Evolutionary conservation across 2,113 vertebrate species (phyloP).

Genomic region (Coptodon bakossiorum): DNA sequence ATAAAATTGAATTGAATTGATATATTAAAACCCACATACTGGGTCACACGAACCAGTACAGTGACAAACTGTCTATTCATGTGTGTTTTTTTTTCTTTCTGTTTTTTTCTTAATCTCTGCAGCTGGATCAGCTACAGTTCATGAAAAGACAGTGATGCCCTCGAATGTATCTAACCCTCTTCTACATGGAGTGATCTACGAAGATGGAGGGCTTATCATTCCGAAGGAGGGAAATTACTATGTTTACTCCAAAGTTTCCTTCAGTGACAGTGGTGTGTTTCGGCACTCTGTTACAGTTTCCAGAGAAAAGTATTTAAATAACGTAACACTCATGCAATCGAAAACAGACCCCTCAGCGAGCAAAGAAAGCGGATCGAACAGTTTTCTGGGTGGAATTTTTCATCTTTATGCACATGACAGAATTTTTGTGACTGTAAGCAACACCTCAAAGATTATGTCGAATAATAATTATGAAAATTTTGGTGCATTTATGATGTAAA

Average conservation of each 20-base stretch:
- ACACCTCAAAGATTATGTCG: background rate
- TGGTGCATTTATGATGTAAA: background rate
- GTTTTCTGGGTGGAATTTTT: background rate
- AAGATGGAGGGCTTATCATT: background rate
- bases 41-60: background rate
- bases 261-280: background rate
- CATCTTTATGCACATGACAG: accelerated
- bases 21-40: background rate
- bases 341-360: accelerated
- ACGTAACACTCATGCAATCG: accelerated
- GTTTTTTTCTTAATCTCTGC: background rate
- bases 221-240: background rate
- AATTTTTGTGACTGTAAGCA: background rate
- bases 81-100: background rate
- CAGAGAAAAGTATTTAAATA: background rate
- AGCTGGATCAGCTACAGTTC: background rate
- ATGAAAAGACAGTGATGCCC: background rate
- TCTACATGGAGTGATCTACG: background rate
- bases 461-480: background rate
- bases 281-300: background rate
- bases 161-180: background rate
- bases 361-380: background rate
- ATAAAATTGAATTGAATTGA: background rate
- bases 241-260: background rate
- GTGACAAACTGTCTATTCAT: background rate